Percentiles rank a stretch among this genome's conserved stretches.
phyloP scores from a whole-genome alignment of 1,140 invertebrate genomes.

The Drosophila rhopaloa region DNA sequence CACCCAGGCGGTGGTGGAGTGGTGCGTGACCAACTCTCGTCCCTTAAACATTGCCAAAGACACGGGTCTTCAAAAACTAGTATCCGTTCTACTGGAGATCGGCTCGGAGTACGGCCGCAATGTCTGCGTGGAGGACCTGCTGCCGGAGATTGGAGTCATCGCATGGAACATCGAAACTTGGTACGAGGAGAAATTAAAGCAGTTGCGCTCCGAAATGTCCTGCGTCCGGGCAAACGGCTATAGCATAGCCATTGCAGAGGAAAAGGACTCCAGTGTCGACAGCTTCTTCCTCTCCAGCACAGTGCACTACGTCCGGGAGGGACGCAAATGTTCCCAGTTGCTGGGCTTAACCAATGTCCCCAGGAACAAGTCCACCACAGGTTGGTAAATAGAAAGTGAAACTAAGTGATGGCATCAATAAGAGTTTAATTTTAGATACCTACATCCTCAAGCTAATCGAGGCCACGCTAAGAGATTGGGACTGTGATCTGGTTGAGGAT shows the following conservation, averaged over 20 bases:
- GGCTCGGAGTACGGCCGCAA: constrained; percentile 22
- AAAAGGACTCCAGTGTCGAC: background rate
- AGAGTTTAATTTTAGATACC: background rate
- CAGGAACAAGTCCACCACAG: background rate
- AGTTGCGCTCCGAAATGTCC: constrained; percentile 1
- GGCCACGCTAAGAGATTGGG: constrained; percentile 4
- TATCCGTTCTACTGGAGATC: constrained; percentile 12
- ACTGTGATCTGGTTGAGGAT: constrained; percentile 10
- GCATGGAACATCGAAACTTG: constrained; percentile 1
- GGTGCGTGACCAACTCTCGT: constrained; percentile 27
- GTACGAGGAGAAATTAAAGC: constrained; percentile 4
- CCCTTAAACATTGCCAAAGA: constrained; percentile 17
- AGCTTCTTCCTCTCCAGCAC: constrained; percentile 11
- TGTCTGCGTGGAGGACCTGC: constrained; percentile 14
- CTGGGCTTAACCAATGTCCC: constrained; percentile 11
- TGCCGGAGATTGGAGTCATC: constrained; percentile 4
- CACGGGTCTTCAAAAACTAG: constrained; percentile 12
- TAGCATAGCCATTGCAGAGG: constrained; percentile 7
- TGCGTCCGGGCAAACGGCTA: constrained; percentile 3
- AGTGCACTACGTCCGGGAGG: constrained; percentile 8
- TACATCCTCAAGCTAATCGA: constrained; percentile 4
- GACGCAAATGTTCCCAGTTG: constrained; percentile 3
- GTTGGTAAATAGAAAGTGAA: background rate
- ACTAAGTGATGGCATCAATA: too few species aligned
- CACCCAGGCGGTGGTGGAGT: constrained; percentile 12